phyloP scores from a whole-genome alignment of 92 coral and sea anemone species.

The Porites cylindrica region DNA sequence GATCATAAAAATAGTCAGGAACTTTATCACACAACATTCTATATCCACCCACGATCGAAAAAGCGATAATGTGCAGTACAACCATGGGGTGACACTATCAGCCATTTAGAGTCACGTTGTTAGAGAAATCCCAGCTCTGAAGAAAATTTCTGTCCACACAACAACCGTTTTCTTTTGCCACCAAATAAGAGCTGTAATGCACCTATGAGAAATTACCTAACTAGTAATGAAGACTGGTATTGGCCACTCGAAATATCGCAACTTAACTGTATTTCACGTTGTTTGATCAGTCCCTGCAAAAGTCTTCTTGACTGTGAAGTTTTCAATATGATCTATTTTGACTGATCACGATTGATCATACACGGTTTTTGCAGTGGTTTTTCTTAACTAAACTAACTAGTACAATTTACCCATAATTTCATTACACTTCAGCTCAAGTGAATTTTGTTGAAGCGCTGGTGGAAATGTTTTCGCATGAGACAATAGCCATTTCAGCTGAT shows the following conservation, averaged over 20 bases:
- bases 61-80: constrained; percentile 18
- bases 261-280: no score
- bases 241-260: no score
- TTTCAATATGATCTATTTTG: no score
- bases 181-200: not conserved
- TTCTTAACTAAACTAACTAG: constrained; percentile 7
- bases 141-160: constrained; percentile 6
- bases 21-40: constrained; percentile 19
- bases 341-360: no score
- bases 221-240: no score
- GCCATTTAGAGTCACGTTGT: constrained; percentile 14
- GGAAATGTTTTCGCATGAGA: not conserved
- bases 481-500: constrained; percentile 7
- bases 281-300: no score
- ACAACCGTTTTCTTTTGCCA: not conserved
- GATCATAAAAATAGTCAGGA: not conserved
- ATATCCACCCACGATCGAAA: constrained; percentile 14
- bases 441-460: constrained; percentile 24
- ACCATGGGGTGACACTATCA: constrained; percentile 25
- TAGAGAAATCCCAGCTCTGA: constrained; percentile 13
- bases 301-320: no score
- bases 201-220: no score
- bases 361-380: no score
- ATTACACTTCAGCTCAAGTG: constrained; percentile 36
- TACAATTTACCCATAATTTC: not conserved